Base-by-base conservation (phyloP, 2,797 vertebrate species). In the Alosa sapidissima region DNA sequence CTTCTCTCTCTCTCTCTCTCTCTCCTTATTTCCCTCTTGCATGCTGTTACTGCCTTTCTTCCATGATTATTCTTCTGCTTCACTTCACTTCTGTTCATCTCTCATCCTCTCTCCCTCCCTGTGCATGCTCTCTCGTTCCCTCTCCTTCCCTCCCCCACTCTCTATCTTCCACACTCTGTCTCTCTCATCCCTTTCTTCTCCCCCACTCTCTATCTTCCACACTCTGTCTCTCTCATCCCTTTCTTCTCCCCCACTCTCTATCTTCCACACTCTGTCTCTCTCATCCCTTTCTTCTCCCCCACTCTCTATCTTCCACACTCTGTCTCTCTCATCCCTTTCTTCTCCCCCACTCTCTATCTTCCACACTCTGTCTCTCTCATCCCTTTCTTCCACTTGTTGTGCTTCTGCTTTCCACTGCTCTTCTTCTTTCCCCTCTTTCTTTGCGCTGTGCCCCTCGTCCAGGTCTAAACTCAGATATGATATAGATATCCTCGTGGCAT, bases 291-390 rank as follows among this genome's bases (percentile, higher is more conserved):
- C n/a, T n/a, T n/a, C n/a, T n/a, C n/a, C n/a, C n/a, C n/a, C n/a
- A n/a, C n/a, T n/a, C n/a, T n/a, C n/a, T n/a, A n/a, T n/a, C n/a
- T n/a, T n/a, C n/a, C n/a, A n/a, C n/a, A n/a, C n/a, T n/a, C n/a
- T n/a, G n/a, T n/a, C n/a, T n/a, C n/a, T n/a, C n/a, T n/a, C n/a
- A n/a, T n/a, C n/a, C n/a, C n/a, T n/a, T n/a, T n/a, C n/a, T n/a
- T n/a, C n/a, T n/a, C n/a, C n/a, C n/a, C n/a, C n/a, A n/a, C n/a
- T 78, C 19, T 78, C 72, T 36, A 78, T 78, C 72, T 78, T 78
- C 47, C 41, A 78, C 16, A 78, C 72, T 36, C 72, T n/a, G 24
- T 47, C 72, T 41, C 68, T 13, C 68, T 19, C 68, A 45, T 3
- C 68, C 6, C 68, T 33, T 33, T 58, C 33, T 45, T 72, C 33